Base-by-base conservation (phyloP, 2,113 vertebrate genomes). In the Cryptotis parvus region DNA sequence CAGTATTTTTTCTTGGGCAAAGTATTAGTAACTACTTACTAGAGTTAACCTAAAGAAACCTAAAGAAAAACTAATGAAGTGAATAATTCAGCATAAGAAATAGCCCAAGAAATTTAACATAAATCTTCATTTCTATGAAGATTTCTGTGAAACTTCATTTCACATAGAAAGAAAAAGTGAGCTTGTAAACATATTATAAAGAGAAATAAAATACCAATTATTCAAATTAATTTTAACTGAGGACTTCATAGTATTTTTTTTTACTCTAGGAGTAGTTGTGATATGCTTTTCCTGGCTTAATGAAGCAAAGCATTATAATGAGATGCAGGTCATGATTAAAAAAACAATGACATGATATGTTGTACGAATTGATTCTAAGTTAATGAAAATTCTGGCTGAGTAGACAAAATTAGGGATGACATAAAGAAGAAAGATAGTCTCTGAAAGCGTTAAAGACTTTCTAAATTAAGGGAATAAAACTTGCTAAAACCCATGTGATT, bases 141-240 rank as follows among this genome's bases (percentile, higher is more conserved):
- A n/a, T n/a, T n/a, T n/a, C n/a, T n/a, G n/a, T n/a, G n/a, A n/a
- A n/a, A n/a, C n/a, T n/a, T n/a, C n/a, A 49, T 72, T 49, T 91
- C 55, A 73, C 35, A 89, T 5, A 77, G 58, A 65, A 72, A 91
- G 75, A 4, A 66, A 58, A 37, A 88, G 22, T 55, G 41, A 76
- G 16, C 37, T 29, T 29, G 4, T 39, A 89, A 87, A 84, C 4
- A 26, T 24, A 78, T 37, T n/a, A 73, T 24, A 4, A 9, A 58
- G 22, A 63, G 63, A 74, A 90, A 70, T n/a, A 84, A 92, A 74
- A 73, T 6, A 78, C 68, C 89, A 74, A n/a, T 16, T 2, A 76
- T 16, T 75, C 65, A 80, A 84, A 81, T 63, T 1, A 49, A 87
- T 6, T 87, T 77, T 55, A 74, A 86, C 6, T 33, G 31, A 61